Conservation (phyloP, 2,797 vertebrate genomes). For the Rhinophrynus dorsalis region DNA sequence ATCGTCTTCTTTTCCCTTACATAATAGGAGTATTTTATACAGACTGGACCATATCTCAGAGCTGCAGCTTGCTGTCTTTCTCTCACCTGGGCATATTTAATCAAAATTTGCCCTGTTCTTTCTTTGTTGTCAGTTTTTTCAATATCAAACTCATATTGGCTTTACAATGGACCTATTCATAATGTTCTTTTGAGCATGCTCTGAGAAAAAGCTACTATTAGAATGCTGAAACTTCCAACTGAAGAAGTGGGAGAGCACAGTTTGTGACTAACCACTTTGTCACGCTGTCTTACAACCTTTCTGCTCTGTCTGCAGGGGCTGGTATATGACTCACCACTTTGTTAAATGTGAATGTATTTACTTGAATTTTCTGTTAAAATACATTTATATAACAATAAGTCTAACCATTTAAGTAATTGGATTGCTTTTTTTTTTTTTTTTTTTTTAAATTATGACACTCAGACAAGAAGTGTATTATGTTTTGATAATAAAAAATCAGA, state of each 20-base stretch:
- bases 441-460: constrained; percentile 19
- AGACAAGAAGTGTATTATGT: neutral
- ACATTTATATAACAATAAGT: neutral
- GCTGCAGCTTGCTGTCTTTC: constrained; percentile 30
- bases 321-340: constrained; percentile 2
- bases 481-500: neutral
- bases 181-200: constrained; percentile 17
- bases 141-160: constrained; percentile 33
- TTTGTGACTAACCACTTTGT: constrained; percentile 12
- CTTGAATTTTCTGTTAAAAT: neutral
- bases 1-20: constrained; percentile 20
- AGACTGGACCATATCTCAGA: constrained; percentile 31
- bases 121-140: constrained; percentile 33
- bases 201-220: neutral
- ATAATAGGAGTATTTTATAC: constrained; percentile 35
- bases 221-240: neutral
- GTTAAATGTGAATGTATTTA: neutral
- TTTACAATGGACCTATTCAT: constrained; percentile 38
- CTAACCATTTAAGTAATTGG: constrained; percentile 13
- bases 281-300: neutral
- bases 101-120: constrained; percentile 35
- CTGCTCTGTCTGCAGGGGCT: neutral
- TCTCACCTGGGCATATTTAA: constrained; percentile 47
- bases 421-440: too few species aligned
- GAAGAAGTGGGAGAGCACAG: neutral